Conservation (phyloP, 2,888 invertebrate genomes). For the Spatulosminthurus flaviceps region DNA sequence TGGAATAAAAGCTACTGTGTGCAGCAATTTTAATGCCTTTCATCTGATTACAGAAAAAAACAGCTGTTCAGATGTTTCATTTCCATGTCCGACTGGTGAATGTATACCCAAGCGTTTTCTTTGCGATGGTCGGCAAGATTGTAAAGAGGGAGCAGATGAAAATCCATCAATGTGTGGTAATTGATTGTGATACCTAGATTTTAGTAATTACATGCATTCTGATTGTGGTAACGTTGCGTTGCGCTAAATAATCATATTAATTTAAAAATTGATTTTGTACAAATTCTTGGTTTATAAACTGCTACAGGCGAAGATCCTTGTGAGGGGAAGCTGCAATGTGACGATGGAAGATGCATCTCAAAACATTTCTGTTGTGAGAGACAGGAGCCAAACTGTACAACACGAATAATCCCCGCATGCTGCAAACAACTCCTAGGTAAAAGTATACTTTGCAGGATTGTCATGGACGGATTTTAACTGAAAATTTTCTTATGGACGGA, state of each 20-base stretch:
- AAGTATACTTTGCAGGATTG: background rate
- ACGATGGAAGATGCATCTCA: conserved; percentile 70
- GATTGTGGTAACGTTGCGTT: no score
- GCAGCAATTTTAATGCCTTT: no score
- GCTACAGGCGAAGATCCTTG: conserved; percentile 63
- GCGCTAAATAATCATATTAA: no score
- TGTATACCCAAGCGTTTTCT: conserved; percentile 69
- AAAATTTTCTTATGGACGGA: no score
- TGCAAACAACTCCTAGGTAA: conserved; percentile 65
- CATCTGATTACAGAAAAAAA: conserved; percentile 56
- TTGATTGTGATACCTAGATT: conserved; percentile 32
- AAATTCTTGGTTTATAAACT: background rate
- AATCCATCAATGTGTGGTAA: conserved; percentile 67
- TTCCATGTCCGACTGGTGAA: conserved; percentile 65
- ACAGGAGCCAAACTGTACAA: conserved; percentile 67
- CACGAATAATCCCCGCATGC: conserved; percentile 67
- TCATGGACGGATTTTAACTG: no score
- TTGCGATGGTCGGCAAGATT: conserved; percentile 70
- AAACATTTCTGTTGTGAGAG: conserved; percentile 68
- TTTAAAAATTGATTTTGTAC: no score
- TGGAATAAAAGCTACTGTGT: no score
- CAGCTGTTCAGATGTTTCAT: conserved; percentile 65
- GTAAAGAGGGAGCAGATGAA: conserved; percentile 70
- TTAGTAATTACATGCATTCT: no score
- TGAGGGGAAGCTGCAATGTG: conserved; percentile 65